A percentile compares a stretch with the other conserved stretches of the same genome.
phyloP scores from a whole-genome alignment of 2,888 invertebrate species.

The Epinotia demarniana region DNA sequence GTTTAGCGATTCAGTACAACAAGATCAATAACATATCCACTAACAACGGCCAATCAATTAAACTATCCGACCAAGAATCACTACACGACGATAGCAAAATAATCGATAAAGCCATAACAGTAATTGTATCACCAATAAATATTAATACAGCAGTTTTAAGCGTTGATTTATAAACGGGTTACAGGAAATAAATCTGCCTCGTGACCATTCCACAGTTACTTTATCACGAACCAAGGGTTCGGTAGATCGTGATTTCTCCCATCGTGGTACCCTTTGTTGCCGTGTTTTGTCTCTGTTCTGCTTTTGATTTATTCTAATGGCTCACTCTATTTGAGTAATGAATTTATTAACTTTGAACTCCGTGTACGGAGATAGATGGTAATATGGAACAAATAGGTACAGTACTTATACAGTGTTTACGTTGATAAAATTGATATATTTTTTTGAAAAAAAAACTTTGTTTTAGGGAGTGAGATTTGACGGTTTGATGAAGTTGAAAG shows the following conservation, averaged over 20 bases:
- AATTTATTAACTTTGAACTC: constrained; percentile 46
- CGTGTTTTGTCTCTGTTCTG: constrained; percentile 46
- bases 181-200: constrained; percentile 47
- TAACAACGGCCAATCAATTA: neutral
- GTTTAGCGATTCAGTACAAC: neutral
- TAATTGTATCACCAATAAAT: constrained; percentile 47
- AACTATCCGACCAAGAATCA: constrained; percentile 15
- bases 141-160: constrained; percentile 45
- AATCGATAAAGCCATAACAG: constrained; percentile 35
- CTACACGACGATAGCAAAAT: neutral
- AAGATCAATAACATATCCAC: neutral
- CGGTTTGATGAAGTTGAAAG: no score
- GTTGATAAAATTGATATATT: neutral
- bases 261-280: constrained; percentile 46
- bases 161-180: constrained; percentile 48
- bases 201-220: constrained; percentile 48
- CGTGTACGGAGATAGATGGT: constrained; percentile 21
- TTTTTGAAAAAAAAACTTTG: no score
- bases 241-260: constrained; percentile 47
- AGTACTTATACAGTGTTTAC: neutral
- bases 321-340: constrained; percentile 46
- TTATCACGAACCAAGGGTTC: constrained; percentile 47
- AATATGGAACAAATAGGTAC: constrained; percentile 1
- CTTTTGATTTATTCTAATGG: constrained; percentile 48
- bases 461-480: no score